Evolutionary conservation across 2,113 vertebrate genomes (phyloP).

Genomic region (Saccopteryx leptura): DNA sequence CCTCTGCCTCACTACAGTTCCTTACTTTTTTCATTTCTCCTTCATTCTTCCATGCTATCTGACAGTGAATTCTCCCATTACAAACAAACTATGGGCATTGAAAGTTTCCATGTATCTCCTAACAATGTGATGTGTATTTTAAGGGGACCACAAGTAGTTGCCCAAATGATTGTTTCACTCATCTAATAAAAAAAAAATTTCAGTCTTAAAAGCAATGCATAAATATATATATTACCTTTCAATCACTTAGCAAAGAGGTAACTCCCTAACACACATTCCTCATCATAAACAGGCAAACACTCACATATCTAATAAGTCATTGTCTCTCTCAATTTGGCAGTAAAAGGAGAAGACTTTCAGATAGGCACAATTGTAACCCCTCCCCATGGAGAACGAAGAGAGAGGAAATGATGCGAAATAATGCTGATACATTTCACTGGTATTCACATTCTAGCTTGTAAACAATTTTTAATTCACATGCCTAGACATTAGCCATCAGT

Average conservation of each 20-base stretch:
- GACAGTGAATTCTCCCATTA: neutral
- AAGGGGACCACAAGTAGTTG: neutral
- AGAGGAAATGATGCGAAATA: conserved; percentile 72
- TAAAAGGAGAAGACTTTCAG: conserved; percentile 39
- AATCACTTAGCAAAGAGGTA: neutral
- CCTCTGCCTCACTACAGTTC: neutral
- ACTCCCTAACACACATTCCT: neutral
- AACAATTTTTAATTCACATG: conserved; percentile 75
- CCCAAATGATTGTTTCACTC: neutral
- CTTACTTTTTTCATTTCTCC: neutral
- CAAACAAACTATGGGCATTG: neutral
- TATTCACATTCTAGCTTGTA: conserved; percentile 65
- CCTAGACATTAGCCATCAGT: conserved; percentile 66
- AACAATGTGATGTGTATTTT: neutral
- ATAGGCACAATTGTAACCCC: conserved; percentile 30
- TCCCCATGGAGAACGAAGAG: conserved; percentile 36
- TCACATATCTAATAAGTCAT: neutral
- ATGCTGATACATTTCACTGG: conserved; percentile 58
- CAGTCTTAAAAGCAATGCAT: neutral
- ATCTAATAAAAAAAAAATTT: neutral
- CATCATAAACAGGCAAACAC: neutral
- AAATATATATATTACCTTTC: neutral
- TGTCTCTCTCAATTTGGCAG: conserved; percentile 36
- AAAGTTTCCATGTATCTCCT: neutral
- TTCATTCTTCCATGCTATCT: neutral